Evolutionary conservation across 2,797 vertebrate species (phyloP).

Genomic region (Lepus townsendii): DNA sequence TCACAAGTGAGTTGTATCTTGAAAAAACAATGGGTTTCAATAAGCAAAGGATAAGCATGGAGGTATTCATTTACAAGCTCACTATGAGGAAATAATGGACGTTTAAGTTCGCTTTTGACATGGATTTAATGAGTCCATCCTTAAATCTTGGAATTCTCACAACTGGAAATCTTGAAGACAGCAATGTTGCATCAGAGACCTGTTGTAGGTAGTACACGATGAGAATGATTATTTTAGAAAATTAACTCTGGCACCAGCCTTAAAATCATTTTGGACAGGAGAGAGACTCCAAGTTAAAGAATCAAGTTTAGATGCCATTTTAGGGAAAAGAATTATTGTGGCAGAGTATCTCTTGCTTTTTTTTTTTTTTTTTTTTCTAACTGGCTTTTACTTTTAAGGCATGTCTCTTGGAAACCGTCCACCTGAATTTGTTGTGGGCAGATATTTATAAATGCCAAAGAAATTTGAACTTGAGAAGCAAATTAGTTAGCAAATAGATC

Average conservation of each 20-base stretch:
- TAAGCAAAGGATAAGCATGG: background rate
- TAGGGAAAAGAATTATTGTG: background rate
- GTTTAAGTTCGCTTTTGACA: background rate
- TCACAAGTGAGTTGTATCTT: background rate
- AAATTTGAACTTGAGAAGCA: slow-evolving; percentile 11
- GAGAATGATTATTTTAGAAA: background rate
- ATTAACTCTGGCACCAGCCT: background rate
- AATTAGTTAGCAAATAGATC: background rate
- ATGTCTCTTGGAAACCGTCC: background rate
- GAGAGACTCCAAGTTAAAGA: background rate
- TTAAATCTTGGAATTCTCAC: background rate
- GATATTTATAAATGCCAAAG: slow-evolving; percentile 18
- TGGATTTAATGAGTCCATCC: background rate
- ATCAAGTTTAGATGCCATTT: background rate
- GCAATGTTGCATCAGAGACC: background rate
- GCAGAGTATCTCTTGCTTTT: background rate
- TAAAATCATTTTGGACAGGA: background rate
- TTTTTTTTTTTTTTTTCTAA: too few relatives aligned
- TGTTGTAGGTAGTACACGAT: background rate
- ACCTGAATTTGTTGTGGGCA: background rate
- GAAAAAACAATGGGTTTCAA: background rate
- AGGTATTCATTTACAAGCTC: background rate
- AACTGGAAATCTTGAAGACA: background rate
- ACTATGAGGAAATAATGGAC: background rate
- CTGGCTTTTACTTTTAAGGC: background rate